These are phyloP conservation scores for Trachemys scripta DNA, from an alignment of 2,113 vertebrate genomes.

Conservation along the genomic window DNA sequence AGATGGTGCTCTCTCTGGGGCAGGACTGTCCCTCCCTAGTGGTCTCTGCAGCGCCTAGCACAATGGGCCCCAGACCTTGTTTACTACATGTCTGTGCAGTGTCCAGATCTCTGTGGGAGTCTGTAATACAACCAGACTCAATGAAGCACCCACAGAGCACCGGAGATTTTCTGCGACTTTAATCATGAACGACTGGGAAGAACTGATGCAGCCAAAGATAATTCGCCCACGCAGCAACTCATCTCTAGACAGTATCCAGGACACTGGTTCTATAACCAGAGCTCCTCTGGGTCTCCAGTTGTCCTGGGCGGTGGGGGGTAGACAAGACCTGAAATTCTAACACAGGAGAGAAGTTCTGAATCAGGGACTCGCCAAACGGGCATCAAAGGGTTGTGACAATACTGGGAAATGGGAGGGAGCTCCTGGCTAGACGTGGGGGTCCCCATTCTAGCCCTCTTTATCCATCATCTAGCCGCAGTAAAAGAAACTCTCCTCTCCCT, in stretches of 20 bases:
- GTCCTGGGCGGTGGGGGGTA: rapidly evolving
- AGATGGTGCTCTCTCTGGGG: neutral
- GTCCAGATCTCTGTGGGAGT: neutral
- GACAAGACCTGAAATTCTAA: neutral
- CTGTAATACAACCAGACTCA: neutral
- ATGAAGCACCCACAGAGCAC: neutral
- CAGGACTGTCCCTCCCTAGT: neutral
- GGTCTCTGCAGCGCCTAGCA: neutral
- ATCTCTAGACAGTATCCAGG: neutral
- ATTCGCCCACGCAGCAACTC: neutral
- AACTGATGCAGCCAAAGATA: neutral
- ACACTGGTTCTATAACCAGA: neutral
- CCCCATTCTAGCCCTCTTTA: neutral
- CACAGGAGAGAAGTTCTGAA: neutral
- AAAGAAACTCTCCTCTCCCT: neutral
- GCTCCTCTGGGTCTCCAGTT: neutral
- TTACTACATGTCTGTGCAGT: neutral
- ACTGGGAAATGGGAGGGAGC: neutral
- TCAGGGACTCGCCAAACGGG: neutral
- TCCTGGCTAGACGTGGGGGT: neutral
- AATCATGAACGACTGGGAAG: neutral
- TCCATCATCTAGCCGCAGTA: neutral
- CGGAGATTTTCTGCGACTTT: neutral
- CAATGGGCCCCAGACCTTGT: neutral
- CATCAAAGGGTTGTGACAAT: neutral